phyloP scores from a whole-genome alignment of 2,888 invertebrate genomes.

The Hirtodrosophila alboralis region DNA sequence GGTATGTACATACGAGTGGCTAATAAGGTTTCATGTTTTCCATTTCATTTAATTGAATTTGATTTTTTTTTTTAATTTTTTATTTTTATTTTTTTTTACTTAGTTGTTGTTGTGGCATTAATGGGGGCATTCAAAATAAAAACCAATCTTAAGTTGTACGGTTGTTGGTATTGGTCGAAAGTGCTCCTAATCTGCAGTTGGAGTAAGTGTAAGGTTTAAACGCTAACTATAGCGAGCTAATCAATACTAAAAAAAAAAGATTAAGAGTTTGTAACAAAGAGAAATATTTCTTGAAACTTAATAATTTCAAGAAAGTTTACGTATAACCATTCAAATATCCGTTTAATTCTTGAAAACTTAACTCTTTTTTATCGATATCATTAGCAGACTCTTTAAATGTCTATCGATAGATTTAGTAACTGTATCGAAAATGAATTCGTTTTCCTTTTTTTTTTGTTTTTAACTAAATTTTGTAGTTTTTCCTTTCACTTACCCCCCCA shows the following conservation, averaged over 20 bases:
- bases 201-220: constrained; percentile 19
- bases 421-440: neutral
- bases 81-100: too few relatives aligned
- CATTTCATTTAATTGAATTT: constrained; percentile 61
- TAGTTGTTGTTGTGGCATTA: constrained; percentile 53
- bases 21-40: constrained; percentile 51
- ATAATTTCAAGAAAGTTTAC: neutral
- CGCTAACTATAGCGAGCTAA: constrained; percentile 17
- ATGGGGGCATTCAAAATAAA: constrained; percentile 47
- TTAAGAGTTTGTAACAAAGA: neutral
- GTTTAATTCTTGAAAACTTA: neutral
- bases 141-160: constrained; percentile 36
- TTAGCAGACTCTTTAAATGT: neutral
- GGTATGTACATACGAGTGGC: constrained; percentile 69
- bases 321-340: neutral
- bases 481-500: constrained; percentile 27
- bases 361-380: too few relatives aligned
- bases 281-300: neutral
- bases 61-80: constrained; percentile 38
- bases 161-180: constrained; percentile 60
- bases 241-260: neutral
- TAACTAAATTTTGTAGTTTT: constrained; percentile 10
- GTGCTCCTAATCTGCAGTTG: constrained; percentile 32
- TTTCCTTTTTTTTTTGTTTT: neutral
- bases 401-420: neutral